These are phyloP conservation scores for Carapus acus DNA, from an alignment of 2,797 vertebrate species.

Conservation along the genomic window DNA sequence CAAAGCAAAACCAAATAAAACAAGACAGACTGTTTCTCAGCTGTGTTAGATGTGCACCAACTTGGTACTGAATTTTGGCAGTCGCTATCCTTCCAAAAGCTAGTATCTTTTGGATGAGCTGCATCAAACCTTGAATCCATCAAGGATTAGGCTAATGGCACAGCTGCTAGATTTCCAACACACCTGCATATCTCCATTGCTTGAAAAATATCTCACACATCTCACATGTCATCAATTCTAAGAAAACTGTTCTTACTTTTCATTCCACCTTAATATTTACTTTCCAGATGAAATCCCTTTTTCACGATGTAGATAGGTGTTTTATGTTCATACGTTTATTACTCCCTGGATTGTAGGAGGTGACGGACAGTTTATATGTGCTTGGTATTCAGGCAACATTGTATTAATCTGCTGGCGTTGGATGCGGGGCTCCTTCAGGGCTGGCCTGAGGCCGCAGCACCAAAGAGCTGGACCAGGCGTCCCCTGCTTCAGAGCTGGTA, in stretches of 20 bases:
- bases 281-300: too few relatives aligned
- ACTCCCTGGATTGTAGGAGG: too few relatives aligned
- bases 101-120: too few relatives aligned
- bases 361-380: constrained; percentile 37
- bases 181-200: too few relatives aligned
- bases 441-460: constrained; percentile 62
- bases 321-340: too few relatives aligned
- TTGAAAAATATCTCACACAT: too few relatives aligned
- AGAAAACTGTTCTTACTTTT: too few relatives aligned
- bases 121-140: constrained; percentile 84
- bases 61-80: constrained; percentile 23
- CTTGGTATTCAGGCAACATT: constrained; percentile 58
- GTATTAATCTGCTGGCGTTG: constrained; percentile 64
- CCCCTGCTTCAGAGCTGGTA: constrained; percentile 37
- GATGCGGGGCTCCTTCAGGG: constrained; percentile 64
- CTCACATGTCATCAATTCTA: too few relatives aligned
- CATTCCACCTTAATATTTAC: too few relatives aligned
- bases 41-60: not conserved
- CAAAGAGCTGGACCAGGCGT: constrained; percentile 48
- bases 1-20: not conserved
- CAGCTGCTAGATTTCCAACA: constrained; percentile 75
- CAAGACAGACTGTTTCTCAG: not conserved
- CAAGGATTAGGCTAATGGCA: constrained; percentile 68
- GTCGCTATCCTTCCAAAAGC: not conserved
- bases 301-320: too few relatives aligned